Conservation (phyloP, 1,140 invertebrate species). For the Drosophila aff. region DNA sequence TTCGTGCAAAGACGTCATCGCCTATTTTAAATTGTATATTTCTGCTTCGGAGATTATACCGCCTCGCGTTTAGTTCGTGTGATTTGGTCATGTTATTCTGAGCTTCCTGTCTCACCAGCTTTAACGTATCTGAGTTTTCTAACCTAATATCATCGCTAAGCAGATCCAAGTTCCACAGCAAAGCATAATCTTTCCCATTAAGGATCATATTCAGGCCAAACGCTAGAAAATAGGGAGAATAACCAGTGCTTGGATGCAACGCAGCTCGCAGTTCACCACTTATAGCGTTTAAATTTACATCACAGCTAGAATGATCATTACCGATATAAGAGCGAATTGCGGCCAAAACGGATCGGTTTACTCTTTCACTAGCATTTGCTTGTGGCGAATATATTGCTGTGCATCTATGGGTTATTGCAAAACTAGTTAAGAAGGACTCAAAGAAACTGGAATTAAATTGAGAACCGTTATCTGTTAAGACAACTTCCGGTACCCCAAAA, state of each 20-base stretch:
- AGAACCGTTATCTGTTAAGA: background rate
- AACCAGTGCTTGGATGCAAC: no score
- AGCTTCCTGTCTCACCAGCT: no score
- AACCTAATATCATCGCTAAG: background rate
- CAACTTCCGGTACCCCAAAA: background rate
- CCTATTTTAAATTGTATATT: no score
- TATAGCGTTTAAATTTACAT: background rate
- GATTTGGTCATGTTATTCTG: no score
- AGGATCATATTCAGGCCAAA: background rate
- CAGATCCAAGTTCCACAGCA: background rate
- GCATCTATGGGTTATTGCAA: background rate
- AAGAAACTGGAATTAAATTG: slow-evolving; percentile 3
- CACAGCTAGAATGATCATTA: background rate
- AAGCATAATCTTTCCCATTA: background rate
- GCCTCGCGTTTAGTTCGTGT: no score
- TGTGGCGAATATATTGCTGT: background rate
- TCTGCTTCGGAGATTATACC: no score
- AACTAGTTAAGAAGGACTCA: background rate
- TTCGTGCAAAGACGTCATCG: no score
- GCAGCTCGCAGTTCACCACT: background rate
- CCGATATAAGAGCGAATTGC: background rate
- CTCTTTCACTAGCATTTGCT: background rate
- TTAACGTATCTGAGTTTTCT: no score
- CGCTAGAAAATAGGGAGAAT: background rate
- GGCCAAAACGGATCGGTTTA: background rate